These are phyloP conservation scores for Centropus bengalensis DNA, from an alignment of 2,113 vertebrate species.

Conservation along the genomic window DNA sequence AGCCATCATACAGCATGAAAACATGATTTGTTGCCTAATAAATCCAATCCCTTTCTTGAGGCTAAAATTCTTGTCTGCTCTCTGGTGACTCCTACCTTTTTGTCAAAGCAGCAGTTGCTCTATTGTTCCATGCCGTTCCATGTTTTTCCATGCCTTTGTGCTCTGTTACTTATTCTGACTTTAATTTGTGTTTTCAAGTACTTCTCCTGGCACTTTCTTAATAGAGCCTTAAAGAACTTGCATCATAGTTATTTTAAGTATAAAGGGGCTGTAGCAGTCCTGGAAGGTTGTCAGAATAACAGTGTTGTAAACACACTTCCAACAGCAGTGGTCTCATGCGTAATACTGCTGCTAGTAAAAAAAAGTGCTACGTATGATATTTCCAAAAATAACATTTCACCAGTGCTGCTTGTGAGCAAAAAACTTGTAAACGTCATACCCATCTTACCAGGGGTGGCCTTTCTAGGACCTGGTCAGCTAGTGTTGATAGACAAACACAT, in stretches of 20 bases:
- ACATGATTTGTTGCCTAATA: not conserved
- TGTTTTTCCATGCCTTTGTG: not conserved
- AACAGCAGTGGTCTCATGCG: not conserved
- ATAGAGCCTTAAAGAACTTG: not conserved
- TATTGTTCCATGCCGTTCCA: not conserved
- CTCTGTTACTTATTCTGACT: not conserved
- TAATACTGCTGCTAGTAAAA: not conserved
- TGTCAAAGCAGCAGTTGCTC: not conserved
- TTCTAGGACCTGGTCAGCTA: too few species aligned
- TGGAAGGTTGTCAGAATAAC: not conserved
- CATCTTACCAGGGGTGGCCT: not conserved
- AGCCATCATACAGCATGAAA: not conserved
- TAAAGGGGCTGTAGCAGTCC: not conserved
- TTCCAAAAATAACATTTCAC: not conserved
- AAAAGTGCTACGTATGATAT: accelerated
- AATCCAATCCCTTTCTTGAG: not conserved
- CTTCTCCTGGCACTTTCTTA: not conserved
- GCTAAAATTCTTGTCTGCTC: not conserved
- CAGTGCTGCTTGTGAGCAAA: not conserved
- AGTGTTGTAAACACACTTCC: not conserved
- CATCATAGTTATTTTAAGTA: not conserved
- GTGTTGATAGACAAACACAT: not conserved
- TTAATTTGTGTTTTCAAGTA: not conserved
- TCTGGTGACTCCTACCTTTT: not conserved
- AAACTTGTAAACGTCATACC: not conserved